These are phyloP conservation scores for Aromia moschata DNA, from an alignment of 2,888 invertebrate genomes.

Conservation along the genomic window DNA sequence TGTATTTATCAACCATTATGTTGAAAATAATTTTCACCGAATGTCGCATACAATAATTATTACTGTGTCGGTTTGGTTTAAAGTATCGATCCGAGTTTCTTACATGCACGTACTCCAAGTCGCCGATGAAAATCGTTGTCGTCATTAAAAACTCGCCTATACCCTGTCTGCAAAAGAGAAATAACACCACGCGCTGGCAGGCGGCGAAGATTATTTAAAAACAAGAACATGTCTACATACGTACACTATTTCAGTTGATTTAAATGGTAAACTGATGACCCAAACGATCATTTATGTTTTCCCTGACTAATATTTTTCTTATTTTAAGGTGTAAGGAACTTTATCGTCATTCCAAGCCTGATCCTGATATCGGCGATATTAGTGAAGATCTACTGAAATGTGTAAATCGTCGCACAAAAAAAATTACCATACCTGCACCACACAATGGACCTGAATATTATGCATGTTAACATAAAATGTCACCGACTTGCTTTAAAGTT, in stretches of 20 bases:
- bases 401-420: slow-evolving; percentile 29
- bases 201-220: too few relatives aligned
- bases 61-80: slow-evolving; percentile 25
- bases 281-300: too few relatives aligned
- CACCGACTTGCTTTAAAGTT: slow-evolving; percentile 5
- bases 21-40: slow-evolving; percentile 9
- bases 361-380: slow-evolving; percentile 40
- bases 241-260: too few relatives aligned
- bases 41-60: slow-evolving; percentile 25
- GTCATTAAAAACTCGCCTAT: too few relatives aligned
- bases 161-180: too few relatives aligned
- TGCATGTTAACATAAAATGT: slow-evolving; percentile 15
- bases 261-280: too few relatives aligned
- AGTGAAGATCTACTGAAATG: slow-evolving; percentile 38
- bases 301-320: too few relatives aligned
- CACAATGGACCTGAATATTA: slow-evolving; percentile 8
- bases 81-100: slow-evolving; percentile 42
- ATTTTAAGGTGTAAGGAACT: slow-evolving; percentile 44
- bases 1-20: slow-evolving; percentile 10
- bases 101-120: slow-evolving; percentile 40
- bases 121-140: too few relatives aligned
- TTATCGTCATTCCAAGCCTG: slow-evolving; percentile 41
- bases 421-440: slow-evolving; percentile 29
- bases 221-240: too few relatives aligned
- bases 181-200: too few relatives aligned